phyloP scores from a whole-genome alignment of 2,888 invertebrate species.

The Acrobasis suavella region DNA sequence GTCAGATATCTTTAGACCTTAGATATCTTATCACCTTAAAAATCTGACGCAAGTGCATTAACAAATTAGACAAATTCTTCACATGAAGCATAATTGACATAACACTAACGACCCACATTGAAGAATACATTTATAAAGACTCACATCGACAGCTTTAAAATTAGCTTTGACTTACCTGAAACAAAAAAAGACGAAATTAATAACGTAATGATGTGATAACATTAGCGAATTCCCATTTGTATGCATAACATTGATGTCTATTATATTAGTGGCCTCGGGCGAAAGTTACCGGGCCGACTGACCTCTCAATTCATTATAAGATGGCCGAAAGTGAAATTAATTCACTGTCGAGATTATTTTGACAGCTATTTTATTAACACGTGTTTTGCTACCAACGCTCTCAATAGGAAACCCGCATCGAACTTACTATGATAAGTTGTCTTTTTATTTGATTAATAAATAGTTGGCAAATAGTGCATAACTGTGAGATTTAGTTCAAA shows the following conservation, averaged over 20 bases:
- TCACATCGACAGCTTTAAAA: slow-evolving; percentile 13
- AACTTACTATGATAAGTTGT: too few species aligned
- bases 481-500: too few species aligned
- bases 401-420: slow-evolving; percentile 32
- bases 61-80: too few species aligned
- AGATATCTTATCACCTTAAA: too few species aligned
- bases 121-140: not conserved
- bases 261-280: slow-evolving; percentile 62
- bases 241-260: slow-evolving; percentile 52
- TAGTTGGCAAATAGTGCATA: too few species aligned
- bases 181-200: slow-evolving; percentile 45
- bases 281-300: slow-evolving; percentile 66
- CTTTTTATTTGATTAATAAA: too few species aligned
- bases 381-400: slow-evolving; percentile 44
- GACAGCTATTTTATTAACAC: slow-evolving; percentile 59
- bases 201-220: slow-evolving; percentile 51
- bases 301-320: slow-evolving; percentile 73
- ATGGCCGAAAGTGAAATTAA: slow-evolving; percentile 75
- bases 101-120: too few species aligned
- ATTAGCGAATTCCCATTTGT: slow-evolving; percentile 46
- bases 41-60: too few species aligned
- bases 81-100: too few species aligned
- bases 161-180: slow-evolving; percentile 57
- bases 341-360: slow-evolving; percentile 62
- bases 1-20: too few species aligned